A percentile compares a stretch with the other conserved stretches of the same genome.
phyloP scores from a whole-genome alignment of 2,888 invertebrate species.

The Dryococelus australis region DNA sequence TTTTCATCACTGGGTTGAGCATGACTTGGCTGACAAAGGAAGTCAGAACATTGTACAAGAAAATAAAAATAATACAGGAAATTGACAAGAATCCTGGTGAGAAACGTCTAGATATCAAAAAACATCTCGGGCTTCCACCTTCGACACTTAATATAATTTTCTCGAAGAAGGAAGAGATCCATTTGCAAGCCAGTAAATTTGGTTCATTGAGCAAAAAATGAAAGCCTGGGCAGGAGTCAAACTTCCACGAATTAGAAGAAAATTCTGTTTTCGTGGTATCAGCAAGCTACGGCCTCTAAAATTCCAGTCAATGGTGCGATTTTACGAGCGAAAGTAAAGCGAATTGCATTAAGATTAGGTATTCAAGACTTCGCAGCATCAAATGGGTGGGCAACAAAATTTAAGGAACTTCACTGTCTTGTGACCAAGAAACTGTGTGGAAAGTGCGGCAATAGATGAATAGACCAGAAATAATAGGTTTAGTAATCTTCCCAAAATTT shows the following conservation, averaged over 20 bases:
- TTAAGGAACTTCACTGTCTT: not conserved
- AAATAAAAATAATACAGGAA: not conserved
- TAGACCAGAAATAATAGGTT: not conserved
- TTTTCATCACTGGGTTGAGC: not conserved
- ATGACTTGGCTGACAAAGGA: not conserved
- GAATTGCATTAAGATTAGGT: not conserved
- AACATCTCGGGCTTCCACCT: conserved; percentile 24
- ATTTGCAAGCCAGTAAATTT: not conserved
- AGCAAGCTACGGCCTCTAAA: not conserved
- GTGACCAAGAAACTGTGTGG: not conserved
- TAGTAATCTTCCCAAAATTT: not conserved
- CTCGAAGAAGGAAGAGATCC: not conserved
- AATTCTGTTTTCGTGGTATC: not conserved
- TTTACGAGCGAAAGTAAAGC: not conserved
- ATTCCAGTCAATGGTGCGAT: not conserved
- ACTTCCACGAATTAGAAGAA: too few species aligned
- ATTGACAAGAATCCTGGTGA: conserved; percentile 3
- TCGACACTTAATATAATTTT: not conserved
- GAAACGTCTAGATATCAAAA: not conserved
- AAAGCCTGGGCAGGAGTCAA: not conserved
- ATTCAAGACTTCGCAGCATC: not conserved
- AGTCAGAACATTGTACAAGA: not conserved
- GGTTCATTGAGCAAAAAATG: not conserved
- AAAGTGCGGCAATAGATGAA: not conserved
- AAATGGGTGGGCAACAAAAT: not conserved